Evolutionary conservation across 2,888 invertebrate genomes (phyloP), one percentile per base, ranked within the genome.

Genomic region (Nesidiocoris tenuis): DNA sequence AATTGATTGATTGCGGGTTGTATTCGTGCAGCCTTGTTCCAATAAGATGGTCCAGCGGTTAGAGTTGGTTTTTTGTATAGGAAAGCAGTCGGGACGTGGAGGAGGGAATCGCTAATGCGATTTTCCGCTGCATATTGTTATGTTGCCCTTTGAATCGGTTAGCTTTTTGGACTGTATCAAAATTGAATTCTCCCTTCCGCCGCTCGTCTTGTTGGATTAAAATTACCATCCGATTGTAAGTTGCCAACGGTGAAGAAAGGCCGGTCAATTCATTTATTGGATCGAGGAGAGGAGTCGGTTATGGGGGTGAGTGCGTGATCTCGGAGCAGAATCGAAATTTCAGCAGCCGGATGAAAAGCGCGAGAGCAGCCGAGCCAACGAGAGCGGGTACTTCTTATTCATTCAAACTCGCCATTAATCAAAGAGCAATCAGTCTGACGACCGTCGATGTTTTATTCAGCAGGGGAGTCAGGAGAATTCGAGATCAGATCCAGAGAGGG

Each of bases 371-470:
- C 3, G 39, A 39, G 5, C 39, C 5, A 39, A 12, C 12, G 39
- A 39, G 39, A 39, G 12, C 39, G 3, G 39, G 39, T 39, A 39
- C 39, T 39, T 39, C 39, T 39, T 39, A 39, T 39, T 61, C 22
- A 61, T 61, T 61, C 61, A 61, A 22, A 18, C 18, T 19, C 61
- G 61, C 61, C 61, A 61, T 61, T 61, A 61, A 61, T 61, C 61
- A 61, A 19, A 61, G 61, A 61, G 61, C 61, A 61, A 61, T 61
- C 61, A 61, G 19, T 61, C 61, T 61, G 19, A 61, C 61, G 18
- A 61, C 61, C 61, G 19, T 22, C 12, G 16, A 61, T 61, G 61
- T 61, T 61, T 61, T 61, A 61, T 61, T 61, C 61, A 61, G 19
- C 61, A 61, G 61, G 39, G 39, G 39, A 39, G 39, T 39, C 61